Evolutionary conservation across 2,888 invertebrate genomes (phyloP).

Genomic region (Tiliacea aurago): DNA sequence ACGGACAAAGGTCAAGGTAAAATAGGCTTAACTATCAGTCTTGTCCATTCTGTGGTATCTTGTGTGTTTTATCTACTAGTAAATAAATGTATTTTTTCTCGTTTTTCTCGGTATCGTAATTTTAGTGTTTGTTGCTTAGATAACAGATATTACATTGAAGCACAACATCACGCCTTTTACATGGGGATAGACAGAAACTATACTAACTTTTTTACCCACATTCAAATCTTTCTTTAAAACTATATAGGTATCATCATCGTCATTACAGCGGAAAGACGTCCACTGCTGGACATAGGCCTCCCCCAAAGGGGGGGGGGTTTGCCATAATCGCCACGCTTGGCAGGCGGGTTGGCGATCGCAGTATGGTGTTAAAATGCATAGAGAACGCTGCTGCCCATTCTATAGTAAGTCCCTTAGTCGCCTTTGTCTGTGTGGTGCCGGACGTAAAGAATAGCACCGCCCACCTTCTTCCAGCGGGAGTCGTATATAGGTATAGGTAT

Average conservation of each 20-base stretch:
- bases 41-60: constrained; percentile 35
- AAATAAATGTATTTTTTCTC: constrained; percentile 43
- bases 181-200: background rate
- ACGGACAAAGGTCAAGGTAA: constrained; percentile 37
- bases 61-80: constrained; percentile 38
- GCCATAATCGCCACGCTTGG: too few relatives aligned
- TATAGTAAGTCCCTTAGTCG: too few relatives aligned
- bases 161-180: background rate
- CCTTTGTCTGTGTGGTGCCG: too few relatives aligned
- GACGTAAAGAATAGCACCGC: too few relatives aligned
- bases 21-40: constrained; percentile 48
- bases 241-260: background rate
- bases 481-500: too few relatives aligned
- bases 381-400: too few relatives aligned
- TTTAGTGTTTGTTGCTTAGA: background rate
- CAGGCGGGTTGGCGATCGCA: too few relatives aligned
- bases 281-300: too few relatives aligned
- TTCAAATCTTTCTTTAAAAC: background rate
- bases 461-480: too few relatives aligned
- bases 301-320: too few relatives aligned
- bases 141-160: constrained; percentile 1
- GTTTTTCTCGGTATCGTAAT: constrained; percentile 13
- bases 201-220: background rate
- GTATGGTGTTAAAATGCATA: too few relatives aligned
- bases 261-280: too few relatives aligned